phyloP scores from a whole-genome alignment of 1,140 invertebrate species.

The Paracyclopina nana region DNA sequence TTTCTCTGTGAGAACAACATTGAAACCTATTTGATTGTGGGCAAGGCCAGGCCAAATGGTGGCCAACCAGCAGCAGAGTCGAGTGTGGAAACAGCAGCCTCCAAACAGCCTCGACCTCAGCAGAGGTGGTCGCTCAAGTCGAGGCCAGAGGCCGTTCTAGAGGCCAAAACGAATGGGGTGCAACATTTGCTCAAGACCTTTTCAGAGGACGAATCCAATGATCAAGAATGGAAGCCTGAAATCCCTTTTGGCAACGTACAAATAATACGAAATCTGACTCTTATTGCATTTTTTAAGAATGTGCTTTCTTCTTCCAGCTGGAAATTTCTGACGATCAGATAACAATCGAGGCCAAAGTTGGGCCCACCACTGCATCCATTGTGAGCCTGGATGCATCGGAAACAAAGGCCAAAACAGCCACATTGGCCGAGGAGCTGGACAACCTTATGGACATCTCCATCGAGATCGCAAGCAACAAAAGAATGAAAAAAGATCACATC shows the following conservation, averaged over 20 bases:
- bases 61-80: no score
- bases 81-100: no score
- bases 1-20: constrained; percentile 76
- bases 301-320: constrained; percentile 10
- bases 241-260: constrained; percentile 73
- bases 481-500: constrained; percentile 68
- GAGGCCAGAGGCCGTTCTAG: neutral
- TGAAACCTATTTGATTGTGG: constrained; percentile 64
- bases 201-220: constrained; percentile 31
- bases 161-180: neutral
- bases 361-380: constrained; percentile 1
- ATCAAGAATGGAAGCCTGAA: constrained; percentile 61
- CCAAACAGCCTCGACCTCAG: no score
- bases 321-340: constrained; percentile 20
- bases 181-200: constrained; percentile 31
- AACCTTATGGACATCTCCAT: constrained; percentile 71
- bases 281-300: neutral
- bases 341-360: neutral
- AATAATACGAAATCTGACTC: constrained; percentile 1
- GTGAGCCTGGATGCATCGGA: constrained; percentile 18
- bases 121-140: neutral
- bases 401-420: constrained; percentile 16
- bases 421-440: constrained; percentile 39
- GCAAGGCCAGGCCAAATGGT: neutral
- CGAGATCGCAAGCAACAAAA: constrained; percentile 76